Evolutionary conservation across 2,113 vertebrate species (phyloP).

Genomic region (Ammospiza nelsoni): DNA sequence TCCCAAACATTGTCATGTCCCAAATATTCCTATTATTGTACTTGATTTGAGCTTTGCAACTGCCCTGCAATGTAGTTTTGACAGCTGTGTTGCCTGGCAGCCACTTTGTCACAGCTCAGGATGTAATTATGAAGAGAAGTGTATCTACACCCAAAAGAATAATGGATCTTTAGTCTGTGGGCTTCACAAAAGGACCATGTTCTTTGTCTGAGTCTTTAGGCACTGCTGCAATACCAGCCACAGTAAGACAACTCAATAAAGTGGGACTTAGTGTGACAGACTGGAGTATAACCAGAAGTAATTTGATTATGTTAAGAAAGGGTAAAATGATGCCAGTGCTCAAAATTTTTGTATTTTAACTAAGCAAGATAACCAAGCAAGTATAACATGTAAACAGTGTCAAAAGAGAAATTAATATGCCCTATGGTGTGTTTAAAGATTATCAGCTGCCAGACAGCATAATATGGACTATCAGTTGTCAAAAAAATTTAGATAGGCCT

Average conservation of each 20-base stretch:
- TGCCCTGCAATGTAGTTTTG: neutral
- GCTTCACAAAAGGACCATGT: neutral
- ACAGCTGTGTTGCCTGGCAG: slow-evolving; percentile 37
- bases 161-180: neutral
- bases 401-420: neutral
- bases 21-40: neutral
- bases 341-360: neutral
- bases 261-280: neutral
- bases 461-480: neutral
- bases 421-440: neutral
- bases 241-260: neutral
- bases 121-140: slow-evolving; percentile 25
- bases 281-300: neutral
- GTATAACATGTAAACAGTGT: neutral
- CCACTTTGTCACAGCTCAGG: slow-evolving; percentile 3
- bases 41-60: neutral
- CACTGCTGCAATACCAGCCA: neutral
- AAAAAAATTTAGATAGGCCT: neutral
- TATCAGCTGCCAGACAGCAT: neutral
- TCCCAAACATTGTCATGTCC: neutral
- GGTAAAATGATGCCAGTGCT: neutral
- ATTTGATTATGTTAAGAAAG: neutral
- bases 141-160: neutral
- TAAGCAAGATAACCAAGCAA: neutral
- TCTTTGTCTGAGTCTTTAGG: neutral